Percentiles rank a stretch among this genome's conserved stretches.
Conservation (phyloP, 2,113 vertebrate species). For the Triplophysa siluroides region DNA sequence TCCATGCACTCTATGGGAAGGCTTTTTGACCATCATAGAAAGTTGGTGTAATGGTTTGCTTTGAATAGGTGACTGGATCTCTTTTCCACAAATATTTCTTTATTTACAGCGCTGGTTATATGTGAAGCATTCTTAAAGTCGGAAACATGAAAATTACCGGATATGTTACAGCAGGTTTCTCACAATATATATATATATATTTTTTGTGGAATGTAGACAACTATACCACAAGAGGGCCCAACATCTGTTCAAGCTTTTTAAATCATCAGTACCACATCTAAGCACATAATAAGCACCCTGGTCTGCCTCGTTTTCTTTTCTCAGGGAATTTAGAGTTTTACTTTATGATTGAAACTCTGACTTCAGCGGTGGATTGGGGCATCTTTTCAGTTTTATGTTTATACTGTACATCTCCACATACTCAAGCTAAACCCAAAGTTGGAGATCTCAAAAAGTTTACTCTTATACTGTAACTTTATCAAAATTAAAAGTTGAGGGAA, state of each 20-base stretch:
- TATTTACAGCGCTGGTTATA: not conserved
- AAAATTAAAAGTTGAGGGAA: not conserved
- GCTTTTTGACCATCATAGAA: not conserved
- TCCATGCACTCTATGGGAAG: not conserved
- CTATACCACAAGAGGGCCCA: slow-evolving; percentile 33
- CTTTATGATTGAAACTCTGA: too few species aligned
- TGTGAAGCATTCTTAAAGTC: not conserved
- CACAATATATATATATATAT: not conserved
- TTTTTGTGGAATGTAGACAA: slow-evolving; percentile 9
- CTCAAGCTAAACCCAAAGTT: not conserved
- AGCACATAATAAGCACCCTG: slow-evolving; percentile 32
- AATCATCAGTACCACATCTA: slow-evolving; percentile 10
- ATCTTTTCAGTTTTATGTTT: not conserved
- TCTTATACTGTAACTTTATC: too few species aligned
- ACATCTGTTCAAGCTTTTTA: slow-evolving; percentile 17
- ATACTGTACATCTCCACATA: not conserved
- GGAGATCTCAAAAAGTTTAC: too few species aligned
- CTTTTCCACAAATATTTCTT: not conserved
- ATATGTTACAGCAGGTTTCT: not conserved
- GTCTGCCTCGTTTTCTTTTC: slow-evolving; percentile 22
- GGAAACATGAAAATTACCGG: not conserved
- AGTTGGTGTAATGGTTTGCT: not conserved
- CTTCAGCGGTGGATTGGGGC: not conserved
- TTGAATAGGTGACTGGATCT: not conserved
- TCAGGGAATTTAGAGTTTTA: not conserved